A percentile compares a stretch with the other conserved stretches of the same genome.
Evolutionary conservation across 35 echinoderm and acorn worm species (phyloP).

Genomic region (Lytechinus pictus): DNA sequence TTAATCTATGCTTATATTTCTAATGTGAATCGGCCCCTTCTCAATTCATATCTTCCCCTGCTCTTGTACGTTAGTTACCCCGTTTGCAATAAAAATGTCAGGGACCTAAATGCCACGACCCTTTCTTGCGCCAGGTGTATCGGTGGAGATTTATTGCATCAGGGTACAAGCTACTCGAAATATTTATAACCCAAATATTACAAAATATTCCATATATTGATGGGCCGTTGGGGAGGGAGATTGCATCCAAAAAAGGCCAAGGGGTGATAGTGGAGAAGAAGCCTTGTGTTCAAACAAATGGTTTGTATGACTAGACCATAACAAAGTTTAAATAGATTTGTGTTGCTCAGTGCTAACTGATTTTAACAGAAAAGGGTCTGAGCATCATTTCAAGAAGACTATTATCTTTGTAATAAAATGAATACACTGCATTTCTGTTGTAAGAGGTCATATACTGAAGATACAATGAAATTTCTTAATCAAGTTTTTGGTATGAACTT

Average conservation of each 20-base stretch:
- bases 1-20: not conserved
- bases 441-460: too few species aligned
- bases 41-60: not conserved
- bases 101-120: not conserved
- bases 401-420: too few species aligned
- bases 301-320: too few species aligned
- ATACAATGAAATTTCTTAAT: too few species aligned
- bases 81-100: not conserved
- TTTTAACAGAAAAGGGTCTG: too few species aligned
- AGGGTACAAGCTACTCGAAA: not conserved
- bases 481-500: too few species aligned
- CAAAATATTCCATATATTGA: constrained; percentile 14
- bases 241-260: not conserved
- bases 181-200: not conserved
- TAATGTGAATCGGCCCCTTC: not conserved
- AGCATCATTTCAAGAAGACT: too few species aligned
- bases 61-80: not conserved
- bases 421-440: too few species aligned
- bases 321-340: too few species aligned
- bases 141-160: not conserved
- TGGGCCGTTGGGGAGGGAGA: not conserved
- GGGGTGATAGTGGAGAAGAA: not conserved
- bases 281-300: too few species aligned
- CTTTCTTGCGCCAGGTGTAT: not conserved
- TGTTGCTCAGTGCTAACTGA: too few species aligned